These are phyloP conservation scores for Indri indri DNA, from an alignment of 2,113 vertebrate genomes.

Conservation along the genomic window DNA sequence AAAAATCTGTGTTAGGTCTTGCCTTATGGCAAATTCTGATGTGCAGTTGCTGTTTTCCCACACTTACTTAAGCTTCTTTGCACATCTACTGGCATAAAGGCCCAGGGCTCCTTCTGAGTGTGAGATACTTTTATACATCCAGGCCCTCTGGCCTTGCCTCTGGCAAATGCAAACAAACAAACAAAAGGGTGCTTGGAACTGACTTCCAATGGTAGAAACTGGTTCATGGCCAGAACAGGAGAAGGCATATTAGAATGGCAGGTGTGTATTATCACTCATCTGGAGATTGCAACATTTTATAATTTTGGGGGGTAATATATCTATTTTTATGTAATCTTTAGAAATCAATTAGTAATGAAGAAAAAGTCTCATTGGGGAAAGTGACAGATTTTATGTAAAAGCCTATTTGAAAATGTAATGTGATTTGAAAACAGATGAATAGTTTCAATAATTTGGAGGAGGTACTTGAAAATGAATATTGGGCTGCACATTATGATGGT, in stretches of 20 bases:
- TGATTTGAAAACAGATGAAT: constrained; percentile 22
- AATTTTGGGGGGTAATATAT: neutral
- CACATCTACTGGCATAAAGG: constrained; percentile 82
- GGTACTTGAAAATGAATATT: constrained; percentile 11
- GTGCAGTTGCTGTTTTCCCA: constrained; percentile 90
- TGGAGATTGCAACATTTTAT: constrained; percentile 35
- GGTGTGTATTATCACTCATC: neutral
- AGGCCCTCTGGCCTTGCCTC: constrained; percentile 81
- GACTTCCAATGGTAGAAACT: constrained; percentile 77
- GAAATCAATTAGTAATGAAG: constrained; percentile 30
- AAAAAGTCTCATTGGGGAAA: neutral
- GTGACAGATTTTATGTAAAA: constrained; percentile 6
- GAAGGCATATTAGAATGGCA: constrained; percentile 43
- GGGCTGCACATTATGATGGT: neutral
- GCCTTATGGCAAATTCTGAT: constrained; percentile 87
- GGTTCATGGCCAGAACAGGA: constrained; percentile 68
- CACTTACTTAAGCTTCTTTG: constrained; percentile 86
- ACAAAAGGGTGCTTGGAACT: constrained; percentile 77
- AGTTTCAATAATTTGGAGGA: constrained; percentile 1
- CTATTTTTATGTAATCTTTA: constrained; percentile 41
- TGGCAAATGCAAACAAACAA: constrained; percentile 82
- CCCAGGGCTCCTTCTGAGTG: constrained; percentile 76
- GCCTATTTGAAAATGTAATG: constrained; percentile 13
- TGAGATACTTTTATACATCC: constrained; percentile 71
- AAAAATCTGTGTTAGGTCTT: constrained; percentile 84